A percentile compares a stretch with the other conserved stretches of the same genome.
phyloP scores from a whole-genome alignment of 2,888 invertebrate species.

The Pocota personata region DNA sequence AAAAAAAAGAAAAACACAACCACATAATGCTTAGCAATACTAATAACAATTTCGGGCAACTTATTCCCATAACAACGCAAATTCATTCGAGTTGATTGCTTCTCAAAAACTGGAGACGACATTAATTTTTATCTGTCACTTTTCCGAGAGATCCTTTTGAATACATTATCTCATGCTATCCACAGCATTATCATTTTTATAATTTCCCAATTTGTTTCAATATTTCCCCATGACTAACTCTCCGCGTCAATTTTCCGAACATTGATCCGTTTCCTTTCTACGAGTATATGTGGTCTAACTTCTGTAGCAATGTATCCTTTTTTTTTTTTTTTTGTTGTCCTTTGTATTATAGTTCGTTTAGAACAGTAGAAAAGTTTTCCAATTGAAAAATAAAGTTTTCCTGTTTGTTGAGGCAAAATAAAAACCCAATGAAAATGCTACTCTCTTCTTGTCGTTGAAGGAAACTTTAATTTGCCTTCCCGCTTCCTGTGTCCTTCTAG shows the following conservation, averaged over 20 bases:
- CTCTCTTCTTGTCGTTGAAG: constrained; percentile 19
- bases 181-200: constrained; percentile 38
- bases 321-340: constrained; percentile 10
- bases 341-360: constrained; percentile 36
- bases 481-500: constrained; percentile 49
- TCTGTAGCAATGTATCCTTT: constrained; percentile 20
- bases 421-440: constrained; percentile 48
- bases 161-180: constrained; percentile 5
- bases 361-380: constrained; percentile 72
- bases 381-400: constrained; percentile 73
- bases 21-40: not conserved
- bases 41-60: constrained; percentile 15
- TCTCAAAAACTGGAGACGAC: constrained; percentile 3
- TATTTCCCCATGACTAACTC: not conserved
- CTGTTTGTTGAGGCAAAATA: constrained; percentile 51
- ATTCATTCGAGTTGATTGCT: constrained; percentile 28
- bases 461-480: constrained; percentile 72
- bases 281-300: not conserved
- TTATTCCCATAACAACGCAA: not conserved
- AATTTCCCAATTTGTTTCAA: constrained; percentile 58
- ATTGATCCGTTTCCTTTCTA: constrained; percentile 54
- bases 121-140: constrained; percentile 39
- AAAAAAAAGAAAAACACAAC: not conserved
- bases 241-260: constrained; percentile 23
- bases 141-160: not conserved